Conservation (phyloP, 1,140 invertebrate species). For the Apis mellifera region Amel_HAv3.1 CM009940.2:7835001-7835500, state of each 20-base stretch:
- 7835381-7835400: neutral
- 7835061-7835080: too few species aligned
- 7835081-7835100: too few species aligned
- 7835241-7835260: slow-evolving; percentile 18
- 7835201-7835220: neutral
- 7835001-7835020: neutral
- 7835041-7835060: too few species aligned
- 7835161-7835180: too few species aligned
- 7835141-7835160: too few species aligned
- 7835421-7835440: slow-evolving; percentile 10
- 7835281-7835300: slow-evolving; percentile 54
- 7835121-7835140: too few species aligned
- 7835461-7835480: slow-evolving; percentile 65
- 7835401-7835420: too few species aligned
- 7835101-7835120: too few species aligned
- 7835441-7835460: slow-evolving; percentile 57
- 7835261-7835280: slow-evolving; percentile 1
- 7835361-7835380: slow-evolving; percentile 57
- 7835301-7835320: slow-evolving; percentile 50
- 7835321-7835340: slow-evolving; percentile 68
- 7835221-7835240: neutral
- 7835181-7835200: neutral
- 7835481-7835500: slow-evolving; percentile 47
- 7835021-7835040: too few species aligned
- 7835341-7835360: slow-evolving; percentile 61